Conservation (phyloP, 2,888 invertebrate species). For the Athripsodes cinereus region DNA sequence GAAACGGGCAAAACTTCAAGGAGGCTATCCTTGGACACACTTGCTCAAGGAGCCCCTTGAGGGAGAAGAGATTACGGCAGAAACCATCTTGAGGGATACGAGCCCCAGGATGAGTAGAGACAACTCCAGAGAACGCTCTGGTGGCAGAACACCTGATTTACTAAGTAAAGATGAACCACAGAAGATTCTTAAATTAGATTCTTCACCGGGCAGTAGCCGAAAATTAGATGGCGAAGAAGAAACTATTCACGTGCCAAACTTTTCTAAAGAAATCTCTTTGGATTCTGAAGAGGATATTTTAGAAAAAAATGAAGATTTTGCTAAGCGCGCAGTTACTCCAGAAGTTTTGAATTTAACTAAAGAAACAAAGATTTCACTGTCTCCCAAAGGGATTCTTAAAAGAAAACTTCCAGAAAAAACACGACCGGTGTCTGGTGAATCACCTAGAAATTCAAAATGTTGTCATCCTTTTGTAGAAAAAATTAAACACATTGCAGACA, state of each 20-base stretch:
- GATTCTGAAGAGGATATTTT: conserved; percentile 46
- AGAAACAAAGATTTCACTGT: conserved; percentile 40
- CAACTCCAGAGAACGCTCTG: conserved; percentile 48
- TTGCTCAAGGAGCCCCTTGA: conserved; percentile 59
- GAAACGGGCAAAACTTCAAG: conserved; percentile 60
- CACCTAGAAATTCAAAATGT: conserved; percentile 49
- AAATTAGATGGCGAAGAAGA: conserved; percentile 43
- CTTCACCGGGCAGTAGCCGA: conserved; percentile 48
- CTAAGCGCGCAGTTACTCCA: conserved; percentile 28
- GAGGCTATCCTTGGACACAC: conserved; percentile 78
- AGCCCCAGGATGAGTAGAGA: conserved; percentile 38
- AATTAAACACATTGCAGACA: conserved; percentile 58
- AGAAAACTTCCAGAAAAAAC: conserved; percentile 41
- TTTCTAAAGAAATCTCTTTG: conserved; percentile 45
- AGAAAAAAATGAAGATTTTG: conserved; percentile 38
- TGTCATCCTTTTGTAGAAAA: conserved; percentile 60
- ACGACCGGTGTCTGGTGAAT: conserved; percentile 36
- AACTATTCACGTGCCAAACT: conserved; percentile 43
- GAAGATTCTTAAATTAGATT: conserved; percentile 44
- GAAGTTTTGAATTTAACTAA: conserved; percentile 23
- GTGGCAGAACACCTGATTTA: conserved; percentile 32
- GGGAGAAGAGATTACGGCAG: conserved; percentile 46
- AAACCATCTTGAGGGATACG: conserved; percentile 45
- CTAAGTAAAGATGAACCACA: conserved; percentile 36
- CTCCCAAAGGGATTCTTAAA: conserved; percentile 51